Conservation (phyloP, 1,140 invertebrate species). For the Tribolium madens region DNA sequence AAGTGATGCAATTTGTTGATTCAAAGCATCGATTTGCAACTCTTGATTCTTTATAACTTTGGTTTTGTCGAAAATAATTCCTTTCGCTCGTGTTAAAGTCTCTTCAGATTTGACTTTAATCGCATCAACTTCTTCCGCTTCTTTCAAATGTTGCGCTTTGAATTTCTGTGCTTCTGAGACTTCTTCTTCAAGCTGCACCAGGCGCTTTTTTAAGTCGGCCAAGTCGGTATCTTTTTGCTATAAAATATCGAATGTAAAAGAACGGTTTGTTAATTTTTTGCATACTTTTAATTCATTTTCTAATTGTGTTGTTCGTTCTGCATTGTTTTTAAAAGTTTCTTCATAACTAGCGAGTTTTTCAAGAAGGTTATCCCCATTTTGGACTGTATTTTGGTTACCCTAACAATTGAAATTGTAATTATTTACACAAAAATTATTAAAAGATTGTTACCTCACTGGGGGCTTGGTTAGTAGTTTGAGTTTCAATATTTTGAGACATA, state of each 20-base stretch:
- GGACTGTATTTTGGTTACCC: not conserved
- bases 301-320: not conserved
- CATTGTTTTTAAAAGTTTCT: not conserved
- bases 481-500: conserved; percentile 15
- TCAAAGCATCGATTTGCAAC: conserved; percentile 77
- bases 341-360: conserved; percentile 7
- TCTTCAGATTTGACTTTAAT: conserved; percentile 67
- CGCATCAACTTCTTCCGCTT: conserved; percentile 59
- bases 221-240: conserved; percentile 59
- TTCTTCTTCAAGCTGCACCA: conserved; percentile 58
- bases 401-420: not conserved
- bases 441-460: not conserved
- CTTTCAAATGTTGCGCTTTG: conserved; percentile 55
- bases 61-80: conserved; percentile 76
- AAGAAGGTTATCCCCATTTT: not conserved
- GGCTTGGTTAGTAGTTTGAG: not conserved
- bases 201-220: conserved; percentile 53
- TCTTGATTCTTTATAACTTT: conserved; percentile 81
- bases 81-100: conserved; percentile 72
- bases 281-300: conserved; percentile 26
- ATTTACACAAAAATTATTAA: too few species aligned
- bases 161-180: conserved; percentile 57
- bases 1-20: conserved; percentile 77
- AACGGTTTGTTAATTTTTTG: not conserved
- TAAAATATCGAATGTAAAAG: not conserved